A percentile compares a stretch with the other conserved stretches of the same genome.
phyloP scores from a whole-genome alignment of 2,113 vertebrate species.

The Phalacrocorax pelagicus region DNA sequence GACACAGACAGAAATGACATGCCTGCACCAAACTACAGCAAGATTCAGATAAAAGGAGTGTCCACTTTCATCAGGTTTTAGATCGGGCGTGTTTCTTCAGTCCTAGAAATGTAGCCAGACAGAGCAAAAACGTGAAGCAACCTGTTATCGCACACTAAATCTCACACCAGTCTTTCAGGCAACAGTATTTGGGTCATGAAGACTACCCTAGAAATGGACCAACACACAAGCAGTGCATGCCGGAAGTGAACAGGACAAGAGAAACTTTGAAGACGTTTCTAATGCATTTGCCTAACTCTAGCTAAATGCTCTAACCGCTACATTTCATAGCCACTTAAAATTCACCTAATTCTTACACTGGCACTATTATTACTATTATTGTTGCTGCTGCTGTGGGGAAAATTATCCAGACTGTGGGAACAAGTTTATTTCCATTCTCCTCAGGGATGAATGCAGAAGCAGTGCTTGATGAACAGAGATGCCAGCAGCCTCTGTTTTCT shows the following conservation, averaged over 20 bases:
- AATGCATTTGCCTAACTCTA: neutral
- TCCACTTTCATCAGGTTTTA: neutral
- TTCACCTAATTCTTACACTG: neutral
- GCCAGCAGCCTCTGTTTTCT: neutral
- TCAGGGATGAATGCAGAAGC: neutral
- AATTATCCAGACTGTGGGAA: neutral
- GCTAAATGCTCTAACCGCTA: neutral
- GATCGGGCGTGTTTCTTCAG: neutral
- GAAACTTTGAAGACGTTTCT: neutral
- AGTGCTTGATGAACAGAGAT: neutral
- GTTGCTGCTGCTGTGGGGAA: neutral
- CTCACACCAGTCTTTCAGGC: neutral
- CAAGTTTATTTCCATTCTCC: neutral
- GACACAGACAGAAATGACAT: neutral
- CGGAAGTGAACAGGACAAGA: neutral
- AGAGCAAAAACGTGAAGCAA: neutral
- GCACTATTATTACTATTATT: neutral
- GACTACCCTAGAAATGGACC: neutral
- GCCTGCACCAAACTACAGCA: neutral
- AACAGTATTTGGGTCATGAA: neutral
- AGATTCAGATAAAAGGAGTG: neutral
- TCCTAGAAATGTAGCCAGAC: neutral
- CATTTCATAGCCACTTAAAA: neutral
- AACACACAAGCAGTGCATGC: neutral
- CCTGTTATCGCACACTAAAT: neutral